Evolutionary conservation across 2,113 vertebrate species (phyloP).

Genomic region (Lota lota): DNA sequence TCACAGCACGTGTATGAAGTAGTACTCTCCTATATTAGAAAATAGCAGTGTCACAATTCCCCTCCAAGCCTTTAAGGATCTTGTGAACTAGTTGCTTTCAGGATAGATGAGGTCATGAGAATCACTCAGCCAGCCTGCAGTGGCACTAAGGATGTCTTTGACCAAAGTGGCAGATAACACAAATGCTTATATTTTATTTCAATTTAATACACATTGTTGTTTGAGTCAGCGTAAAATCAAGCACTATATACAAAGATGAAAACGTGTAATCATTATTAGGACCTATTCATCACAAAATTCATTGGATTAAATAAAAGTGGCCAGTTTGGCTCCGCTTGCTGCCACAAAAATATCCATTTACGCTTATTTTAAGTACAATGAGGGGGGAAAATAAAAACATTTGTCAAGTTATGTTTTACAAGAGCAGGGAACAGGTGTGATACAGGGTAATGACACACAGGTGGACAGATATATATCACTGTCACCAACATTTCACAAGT

Average conservation of each 20-base stretch:
- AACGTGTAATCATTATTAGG: not conserved
- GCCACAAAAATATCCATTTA: not conserved
- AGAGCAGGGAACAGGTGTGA: not conserved
- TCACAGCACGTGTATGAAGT: too few species aligned
- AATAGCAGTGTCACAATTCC: too few species aligned
- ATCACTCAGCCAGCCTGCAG: not conserved
- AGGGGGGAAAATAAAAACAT: too few species aligned
- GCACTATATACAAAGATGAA: not conserved
- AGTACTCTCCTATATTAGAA: too few species aligned
- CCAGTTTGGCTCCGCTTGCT: not conserved
- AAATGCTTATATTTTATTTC: slow-evolving; percentile 11
- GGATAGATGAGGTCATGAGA: not conserved
- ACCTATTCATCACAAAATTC: not conserved
- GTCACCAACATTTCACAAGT: not conserved
- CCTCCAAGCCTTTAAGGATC: not conserved
- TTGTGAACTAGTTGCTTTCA: not conserved
- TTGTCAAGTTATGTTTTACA: not conserved
- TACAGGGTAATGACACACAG: not conserved
- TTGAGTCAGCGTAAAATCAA: not conserved
- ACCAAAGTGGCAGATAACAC: not conserved
- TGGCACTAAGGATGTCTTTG: not conserved
- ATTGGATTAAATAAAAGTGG: slow-evolving; percentile 16
- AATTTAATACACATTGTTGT: not conserved
- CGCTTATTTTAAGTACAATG: not conserved
- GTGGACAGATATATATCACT: not conserved